These are phyloP conservation scores for Lycopodina hypogea DNA, from an alignment of 37 sponge, comb jelly and placozoan species.

Conservation along the genomic window DNA sequence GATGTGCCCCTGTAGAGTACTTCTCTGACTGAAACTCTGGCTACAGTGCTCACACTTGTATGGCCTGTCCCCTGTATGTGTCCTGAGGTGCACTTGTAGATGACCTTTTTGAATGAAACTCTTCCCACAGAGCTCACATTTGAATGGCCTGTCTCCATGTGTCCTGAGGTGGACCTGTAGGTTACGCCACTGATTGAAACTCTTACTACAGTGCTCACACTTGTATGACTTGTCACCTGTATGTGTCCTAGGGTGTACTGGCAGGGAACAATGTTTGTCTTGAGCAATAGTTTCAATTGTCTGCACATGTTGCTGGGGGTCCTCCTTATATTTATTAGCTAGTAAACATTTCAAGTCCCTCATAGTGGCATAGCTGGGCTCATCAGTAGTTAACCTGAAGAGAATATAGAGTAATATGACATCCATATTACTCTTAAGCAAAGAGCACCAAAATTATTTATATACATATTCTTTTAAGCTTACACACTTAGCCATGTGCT, in stretches of 20 bases:
- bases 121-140: constrained; percentile 64
- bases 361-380: too few species aligned
- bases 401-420: too few species aligned
- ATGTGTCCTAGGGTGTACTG: constrained; percentile 16
- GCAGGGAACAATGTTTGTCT: not conserved
- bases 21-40: constrained; percentile 3
- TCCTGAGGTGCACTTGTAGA: constrained; percentile 53
- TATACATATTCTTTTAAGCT: too few species aligned
- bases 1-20: constrained; percentile 11
- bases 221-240: constrained; percentile 57
- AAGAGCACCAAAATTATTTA: too few species aligned
- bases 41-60: constrained; percentile 44
- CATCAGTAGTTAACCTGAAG: too few species aligned
- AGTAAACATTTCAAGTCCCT: too few species aligned
- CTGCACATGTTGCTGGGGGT: too few species aligned
- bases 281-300: too few species aligned
- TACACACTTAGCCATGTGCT: too few species aligned
- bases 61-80: constrained; percentile 80
- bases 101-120: constrained; percentile 28
- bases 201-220: constrained; percentile 55
- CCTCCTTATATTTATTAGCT: too few species aligned
- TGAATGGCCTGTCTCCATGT: constrained; percentile 73
- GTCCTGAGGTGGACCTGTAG: constrained; percentile 48
- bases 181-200: constrained; percentile 21
- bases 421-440: too few species aligned